phyloP scores from a whole-genome alignment of 1,140 invertebrate genomes.

The Meloidogyne chitwoodi region DNA sequence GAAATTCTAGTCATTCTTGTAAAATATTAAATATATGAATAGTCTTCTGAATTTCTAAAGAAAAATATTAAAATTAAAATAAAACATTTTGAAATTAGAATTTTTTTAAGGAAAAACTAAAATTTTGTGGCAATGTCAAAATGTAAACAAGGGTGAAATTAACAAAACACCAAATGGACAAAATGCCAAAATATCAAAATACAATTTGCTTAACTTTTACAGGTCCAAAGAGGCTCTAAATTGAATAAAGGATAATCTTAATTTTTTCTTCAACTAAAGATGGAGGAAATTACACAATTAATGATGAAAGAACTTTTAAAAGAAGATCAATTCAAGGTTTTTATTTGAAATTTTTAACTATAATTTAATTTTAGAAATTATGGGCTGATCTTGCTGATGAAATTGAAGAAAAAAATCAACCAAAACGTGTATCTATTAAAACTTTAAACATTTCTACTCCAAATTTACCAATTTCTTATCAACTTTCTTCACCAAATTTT shows the following conservation, averaged over 20 bases:
- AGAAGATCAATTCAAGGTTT: not conserved
- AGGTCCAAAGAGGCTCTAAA: no score
- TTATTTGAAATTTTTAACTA: not conserved
- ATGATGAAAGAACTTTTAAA: not conserved
- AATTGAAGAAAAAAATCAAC: conserved; percentile 5
- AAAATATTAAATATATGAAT: no score
- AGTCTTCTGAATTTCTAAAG: no score
- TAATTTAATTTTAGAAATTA: conserved; percentile 13
- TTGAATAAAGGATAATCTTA: no score
- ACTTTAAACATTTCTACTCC: not conserved
- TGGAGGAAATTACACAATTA: not conserved
- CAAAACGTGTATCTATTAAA: not conserved
- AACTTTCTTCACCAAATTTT: not conserved
- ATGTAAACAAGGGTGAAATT: not conserved
- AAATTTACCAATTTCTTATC: not conserved
- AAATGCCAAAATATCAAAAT: no score
- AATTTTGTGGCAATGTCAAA: not conserved
- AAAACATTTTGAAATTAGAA: no score
- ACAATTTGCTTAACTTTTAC: no score
- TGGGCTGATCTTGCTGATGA: conserved; percentile 10
- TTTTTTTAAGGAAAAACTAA: not conserved
- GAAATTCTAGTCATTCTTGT: not conserved
- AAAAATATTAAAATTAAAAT: no score
- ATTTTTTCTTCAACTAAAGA: not conserved
- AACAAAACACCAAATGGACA: no score